Conservation (phyloP, 1,140 invertebrate species). For the Drosophila suzukii region DNA sequence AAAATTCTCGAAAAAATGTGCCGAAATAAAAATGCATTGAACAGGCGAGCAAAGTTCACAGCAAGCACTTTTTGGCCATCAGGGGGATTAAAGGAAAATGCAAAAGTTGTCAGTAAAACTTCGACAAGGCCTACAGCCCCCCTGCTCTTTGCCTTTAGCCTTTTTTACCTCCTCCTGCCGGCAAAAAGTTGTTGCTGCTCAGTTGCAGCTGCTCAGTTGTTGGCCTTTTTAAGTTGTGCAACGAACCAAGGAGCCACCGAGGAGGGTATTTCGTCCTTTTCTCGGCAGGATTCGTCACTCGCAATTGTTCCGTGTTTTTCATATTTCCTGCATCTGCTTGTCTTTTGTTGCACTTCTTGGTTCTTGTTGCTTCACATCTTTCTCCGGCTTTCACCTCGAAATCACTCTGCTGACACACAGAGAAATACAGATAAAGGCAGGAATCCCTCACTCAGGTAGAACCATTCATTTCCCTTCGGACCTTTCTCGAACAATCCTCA, state of each 20-base stretch:
- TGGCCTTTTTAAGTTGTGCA: constrained; percentile 69
- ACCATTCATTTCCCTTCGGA: neutral
- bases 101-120: constrained; percentile 29
- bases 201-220: constrained; percentile 27
- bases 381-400: constrained; percentile 62
- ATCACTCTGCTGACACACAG: constrained; percentile 50
- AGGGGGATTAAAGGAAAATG: constrained; percentile 12
- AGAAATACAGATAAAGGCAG: constrained; percentile 32
- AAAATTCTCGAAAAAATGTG: constrained; percentile 59
- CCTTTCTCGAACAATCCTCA: constrained; percentile 2
- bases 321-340: constrained; percentile 32
- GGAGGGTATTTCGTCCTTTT: constrained; percentile 10
- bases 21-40: constrained; percentile 71
- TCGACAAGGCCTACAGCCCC: constrained; percentile 32
- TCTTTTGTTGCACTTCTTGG: constrained; percentile 15
- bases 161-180: constrained; percentile 6
- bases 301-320: constrained; percentile 26
- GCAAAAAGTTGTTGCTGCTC: constrained; percentile 26
- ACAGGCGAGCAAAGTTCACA: constrained; percentile 60
- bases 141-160: neutral
- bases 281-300: constrained; percentile 36
- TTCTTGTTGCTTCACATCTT: constrained; percentile 18
- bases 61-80: constrained; percentile 19
- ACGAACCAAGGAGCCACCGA: constrained; percentile 41
- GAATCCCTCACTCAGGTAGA: constrained; percentile 41